These are phyloP conservation scores for Drosophila busckii DNA, from an alignment of 1,140 invertebrate genomes.

Conservation along the genomic window DNA sequence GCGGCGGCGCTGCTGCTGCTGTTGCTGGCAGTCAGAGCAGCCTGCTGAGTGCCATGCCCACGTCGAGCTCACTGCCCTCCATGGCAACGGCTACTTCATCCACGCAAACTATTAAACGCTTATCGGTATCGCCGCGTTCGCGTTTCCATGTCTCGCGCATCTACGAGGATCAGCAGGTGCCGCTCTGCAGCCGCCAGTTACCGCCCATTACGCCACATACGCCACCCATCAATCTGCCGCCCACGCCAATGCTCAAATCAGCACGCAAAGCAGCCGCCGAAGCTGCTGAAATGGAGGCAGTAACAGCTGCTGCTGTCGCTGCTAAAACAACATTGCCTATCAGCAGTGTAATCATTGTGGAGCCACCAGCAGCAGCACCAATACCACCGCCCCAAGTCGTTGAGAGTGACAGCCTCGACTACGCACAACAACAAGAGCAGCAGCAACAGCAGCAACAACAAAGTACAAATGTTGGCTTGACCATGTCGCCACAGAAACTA, in stretches of 20 bases:
- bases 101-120: slow-evolving; percentile 65
- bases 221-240: slow-evolving; percentile 64
- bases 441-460: too few relatives aligned
- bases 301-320: not conserved
- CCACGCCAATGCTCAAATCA: slow-evolving; percentile 68
- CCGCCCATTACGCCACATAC: slow-evolving; percentile 62
- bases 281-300: slow-evolving; percentile 3
- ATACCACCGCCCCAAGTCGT: not conserved
- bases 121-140: slow-evolving; percentile 67
- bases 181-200: slow-evolving; percentile 40
- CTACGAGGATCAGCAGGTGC: slow-evolving; percentile 67
- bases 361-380: slow-evolving; percentile 18
- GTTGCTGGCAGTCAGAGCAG: slow-evolving; percentile 50
- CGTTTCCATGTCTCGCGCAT: slow-evolving; percentile 71
- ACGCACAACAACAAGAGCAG: slow-evolving; percentile 28
- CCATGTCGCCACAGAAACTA: slow-evolving; percentile 12
- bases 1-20: slow-evolving; percentile 1
- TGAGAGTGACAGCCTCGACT: slow-evolving; percentile 2
- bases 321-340: slow-evolving; percentile 28
- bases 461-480: slow-evolving; percentile 47
- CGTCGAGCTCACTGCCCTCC: slow-evolving; percentile 69
- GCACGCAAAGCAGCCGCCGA: slow-evolving; percentile 46
- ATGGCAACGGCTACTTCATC: slow-evolving; percentile 72
- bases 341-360: slow-evolving; percentile 44
- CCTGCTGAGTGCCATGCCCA: slow-evolving; percentile 43